Conservation (phyloP, 2,888 invertebrate species). For the Nineta flava region DNA sequence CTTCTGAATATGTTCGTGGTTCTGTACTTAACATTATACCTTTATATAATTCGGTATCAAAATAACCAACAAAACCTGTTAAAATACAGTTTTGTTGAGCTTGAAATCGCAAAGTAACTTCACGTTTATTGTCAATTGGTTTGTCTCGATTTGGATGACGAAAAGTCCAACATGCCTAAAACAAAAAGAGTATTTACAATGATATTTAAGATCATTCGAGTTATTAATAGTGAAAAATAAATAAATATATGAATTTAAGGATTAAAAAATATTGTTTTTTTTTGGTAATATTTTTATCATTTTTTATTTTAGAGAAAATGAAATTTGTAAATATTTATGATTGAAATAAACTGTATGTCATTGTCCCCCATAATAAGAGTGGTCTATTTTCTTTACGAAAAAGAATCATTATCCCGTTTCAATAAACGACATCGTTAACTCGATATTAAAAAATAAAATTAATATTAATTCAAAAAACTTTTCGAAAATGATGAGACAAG, state of each 20-base stretch:
- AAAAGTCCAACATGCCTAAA: conserved; percentile 68
- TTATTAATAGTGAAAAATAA: no score
- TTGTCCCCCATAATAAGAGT: no score
- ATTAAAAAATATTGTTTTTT: not conserved
- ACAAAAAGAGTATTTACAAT: conserved; percentile 10
- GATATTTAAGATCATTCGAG: no score
- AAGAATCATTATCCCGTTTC: no score
- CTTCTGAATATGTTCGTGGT: conserved; percentile 72
- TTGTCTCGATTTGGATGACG: conserved; percentile 71
- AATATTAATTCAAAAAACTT: no score
- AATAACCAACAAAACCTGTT: conserved; percentile 94
- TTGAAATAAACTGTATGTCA: no score
- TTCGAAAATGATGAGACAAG: no score
- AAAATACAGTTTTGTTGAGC: conserved; percentile 62
- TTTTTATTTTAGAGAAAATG: no score
- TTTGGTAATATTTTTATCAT: not conserved
- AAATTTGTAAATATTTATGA: no score
- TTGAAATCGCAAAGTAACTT: conserved; percentile 47
- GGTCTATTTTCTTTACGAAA: no score
- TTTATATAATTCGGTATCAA: conserved; percentile 75
- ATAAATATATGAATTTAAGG: conserved; percentile 3
- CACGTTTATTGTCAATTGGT: conserved; percentile 54
- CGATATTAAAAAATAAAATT: no score
- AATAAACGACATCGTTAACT: no score
- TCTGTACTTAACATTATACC: conserved; percentile 77